Conservation (phyloP, 2,888 invertebrate genomes). For the Diplazon laetatorius region DNA sequence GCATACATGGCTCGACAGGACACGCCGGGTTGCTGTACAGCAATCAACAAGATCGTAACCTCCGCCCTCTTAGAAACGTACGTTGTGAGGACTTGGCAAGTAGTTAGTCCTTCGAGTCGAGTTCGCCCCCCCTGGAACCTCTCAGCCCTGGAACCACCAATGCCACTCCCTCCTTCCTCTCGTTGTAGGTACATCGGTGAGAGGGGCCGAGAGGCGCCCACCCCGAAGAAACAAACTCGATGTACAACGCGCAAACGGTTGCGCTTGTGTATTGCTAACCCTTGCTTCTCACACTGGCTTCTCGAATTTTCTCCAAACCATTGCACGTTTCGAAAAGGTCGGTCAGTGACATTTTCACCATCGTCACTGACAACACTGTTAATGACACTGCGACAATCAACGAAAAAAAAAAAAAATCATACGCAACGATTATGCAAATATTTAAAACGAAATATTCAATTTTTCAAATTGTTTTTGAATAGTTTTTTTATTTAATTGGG, state of each 20-base stretch:
- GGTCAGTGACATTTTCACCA: too few species aligned
- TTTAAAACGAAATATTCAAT: too few species aligned
- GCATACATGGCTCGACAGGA: slow-evolving; percentile 35
- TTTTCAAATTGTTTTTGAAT: too few species aligned
- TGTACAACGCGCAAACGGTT: slow-evolving; percentile 41
- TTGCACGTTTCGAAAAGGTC: too few species aligned
- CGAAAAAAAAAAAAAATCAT: too few species aligned
- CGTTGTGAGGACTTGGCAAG: slow-evolving; percentile 78
- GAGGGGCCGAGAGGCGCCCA: slow-evolving; percentile 22
- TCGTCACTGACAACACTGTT: too few species aligned
- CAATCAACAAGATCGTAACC: slow-evolving; percentile 78
- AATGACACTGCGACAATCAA: too few species aligned
- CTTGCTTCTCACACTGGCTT: neutral
- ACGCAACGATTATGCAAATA: too few species aligned
- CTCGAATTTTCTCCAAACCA: too few species aligned
- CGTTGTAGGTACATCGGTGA: slow-evolving; percentile 31
- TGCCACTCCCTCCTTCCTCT: slow-evolving; percentile 41
- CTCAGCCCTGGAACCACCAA: slow-evolving; percentile 40
- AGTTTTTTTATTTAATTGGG: too few species aligned
- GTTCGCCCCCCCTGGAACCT: too few species aligned
- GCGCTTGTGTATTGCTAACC: too few species aligned
- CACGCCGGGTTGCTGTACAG: slow-evolving; percentile 69
- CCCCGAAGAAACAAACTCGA: slow-evolving; percentile 69
- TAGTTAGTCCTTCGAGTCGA: slow-evolving; percentile 75
- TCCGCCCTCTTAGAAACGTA: slow-evolving; percentile 68